phyloP scores from a whole-genome alignment of 1,140 invertebrate species.

The Aphelenchoides besseyi region DNA sequence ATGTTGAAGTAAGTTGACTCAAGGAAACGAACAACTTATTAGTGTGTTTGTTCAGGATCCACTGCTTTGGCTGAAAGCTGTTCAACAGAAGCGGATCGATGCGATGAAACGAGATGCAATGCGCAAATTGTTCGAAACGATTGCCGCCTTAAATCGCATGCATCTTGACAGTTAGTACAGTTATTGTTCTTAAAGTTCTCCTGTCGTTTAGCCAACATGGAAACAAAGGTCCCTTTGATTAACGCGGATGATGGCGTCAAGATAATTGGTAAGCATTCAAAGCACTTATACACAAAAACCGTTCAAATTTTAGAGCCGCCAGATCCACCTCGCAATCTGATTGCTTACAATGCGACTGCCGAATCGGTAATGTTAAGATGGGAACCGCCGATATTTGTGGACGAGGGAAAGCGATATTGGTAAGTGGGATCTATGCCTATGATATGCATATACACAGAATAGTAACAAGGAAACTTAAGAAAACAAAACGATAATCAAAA shows the following conservation, averaged over 20 bases:
- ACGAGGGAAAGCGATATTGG: constrained; percentile 58
- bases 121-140: constrained; percentile 61
- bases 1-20: constrained; percentile 43
- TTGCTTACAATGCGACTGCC: constrained; percentile 58
- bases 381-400: constrained; percentile 55
- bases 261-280: constrained; percentile 6
- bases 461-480: too few relatives aligned
- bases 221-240: not conserved
- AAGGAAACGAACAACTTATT: not conserved
- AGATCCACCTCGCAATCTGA: constrained; percentile 52
- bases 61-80: constrained; percentile 60
- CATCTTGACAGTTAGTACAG: constrained; percentile 36
- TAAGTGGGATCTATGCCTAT: too few relatives aligned
- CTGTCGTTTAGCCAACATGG: constrained; percentile 2
- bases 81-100: constrained; percentile 60
- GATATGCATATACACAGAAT: too few relatives aligned
- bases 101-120: constrained; percentile 63
- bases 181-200: not conserved
- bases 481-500: too few relatives aligned
- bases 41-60: constrained; percentile 38
- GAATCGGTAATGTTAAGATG: constrained; percentile 59
- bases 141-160: constrained; percentile 58
- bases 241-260: not conserved
- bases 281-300: too few relatives aligned
- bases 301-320: constrained; percentile 42